Conservation (phyloP, 2,888 invertebrate genomes). For the Pachliopta kotzebuea region DNA sequence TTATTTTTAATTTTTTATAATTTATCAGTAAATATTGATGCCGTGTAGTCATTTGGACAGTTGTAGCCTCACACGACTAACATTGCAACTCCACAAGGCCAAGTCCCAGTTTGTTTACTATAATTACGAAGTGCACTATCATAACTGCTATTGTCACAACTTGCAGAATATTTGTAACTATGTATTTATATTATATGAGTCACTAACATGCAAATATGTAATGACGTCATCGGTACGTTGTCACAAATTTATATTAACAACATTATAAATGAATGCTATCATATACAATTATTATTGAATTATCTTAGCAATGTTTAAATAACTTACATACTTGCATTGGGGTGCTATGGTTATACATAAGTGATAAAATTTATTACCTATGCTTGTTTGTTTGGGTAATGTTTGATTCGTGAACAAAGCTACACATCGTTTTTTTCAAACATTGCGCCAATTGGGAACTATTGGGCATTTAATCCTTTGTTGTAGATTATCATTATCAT, state of each 20-base stretch:
- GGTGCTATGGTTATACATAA: conserved; percentile 80
- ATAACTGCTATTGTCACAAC: conserved; percentile 75
- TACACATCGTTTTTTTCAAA: conserved; percentile 49
- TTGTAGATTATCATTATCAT: conserved; percentile 79
- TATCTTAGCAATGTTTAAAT: conserved; percentile 64
- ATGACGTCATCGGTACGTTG: conserved; percentile 66
- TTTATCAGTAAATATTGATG: conserved; percentile 74
- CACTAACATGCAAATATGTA: conserved; percentile 81
- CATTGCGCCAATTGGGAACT: conserved; percentile 73
- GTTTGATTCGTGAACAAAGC: conserved; percentile 49
- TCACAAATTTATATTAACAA: conserved; percentile 70
- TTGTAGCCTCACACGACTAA: conserved; percentile 79
- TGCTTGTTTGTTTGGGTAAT: conserved; percentile 73
- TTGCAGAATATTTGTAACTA: conserved; percentile 78
- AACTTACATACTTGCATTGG: conserved; percentile 80
- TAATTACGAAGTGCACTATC: conserved; percentile 75
- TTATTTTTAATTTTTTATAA: conserved; percentile 33
- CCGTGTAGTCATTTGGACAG: conserved; percentile 71
- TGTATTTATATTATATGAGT: conserved; percentile 80
- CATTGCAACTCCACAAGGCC: conserved; percentile 80
- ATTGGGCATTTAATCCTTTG: conserved; percentile 81
- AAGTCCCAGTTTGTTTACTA: conserved; percentile 75
- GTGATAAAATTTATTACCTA: conserved; percentile 68
- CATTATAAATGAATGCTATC: conserved; percentile 67
- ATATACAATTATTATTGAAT: conserved; percentile 54